A percentile compares a stretch with the other conserved stretches of the same genome.
Evolutionary conservation across 2,113 vertebrate species (phyloP).

Genomic region (Sturnus vulgaris): DNA sequence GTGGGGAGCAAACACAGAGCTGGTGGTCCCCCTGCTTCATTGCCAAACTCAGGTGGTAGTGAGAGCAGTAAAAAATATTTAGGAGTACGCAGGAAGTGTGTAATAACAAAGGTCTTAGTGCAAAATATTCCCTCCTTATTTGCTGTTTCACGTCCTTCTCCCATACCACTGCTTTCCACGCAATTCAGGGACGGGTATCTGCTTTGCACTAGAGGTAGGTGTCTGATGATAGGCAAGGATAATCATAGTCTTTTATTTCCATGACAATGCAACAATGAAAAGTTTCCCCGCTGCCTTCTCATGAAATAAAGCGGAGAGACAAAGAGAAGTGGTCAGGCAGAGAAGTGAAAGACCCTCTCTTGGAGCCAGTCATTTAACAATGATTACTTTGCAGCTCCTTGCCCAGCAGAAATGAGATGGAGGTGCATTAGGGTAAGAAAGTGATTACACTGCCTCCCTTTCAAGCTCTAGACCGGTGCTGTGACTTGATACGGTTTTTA

Average conservation of each 20-base stretch:
- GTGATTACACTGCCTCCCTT: constrained; percentile 81
- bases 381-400: constrained; percentile 64
- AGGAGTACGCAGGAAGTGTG: neutral
- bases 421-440: constrained; percentile 73
- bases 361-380: constrained; percentile 62
- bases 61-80: neutral
- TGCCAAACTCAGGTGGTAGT: neutral
- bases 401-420: constrained; percentile 65
- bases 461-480: constrained; percentile 77
- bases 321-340: constrained; percentile 55
- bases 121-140: neutral
- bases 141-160: neutral
- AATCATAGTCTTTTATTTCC: constrained; percentile 45
- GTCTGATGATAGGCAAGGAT: neutral
- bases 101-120: neutral
- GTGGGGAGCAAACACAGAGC: rapidly evolving
- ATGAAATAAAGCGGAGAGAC: constrained; percentile 35
- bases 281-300: constrained; percentile 22
- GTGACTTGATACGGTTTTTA: constrained; percentile 87
- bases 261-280: constrained; percentile 43
- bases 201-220: neutral
- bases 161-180: neutral
- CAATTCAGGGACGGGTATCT: neutral
- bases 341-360: constrained; percentile 32
- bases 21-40: rapidly evolving